These are phyloP conservation scores for Galleria mellonella DNA, from an alignment of 1,140 invertebrate species.

Conservation along the genomic window DNA sequence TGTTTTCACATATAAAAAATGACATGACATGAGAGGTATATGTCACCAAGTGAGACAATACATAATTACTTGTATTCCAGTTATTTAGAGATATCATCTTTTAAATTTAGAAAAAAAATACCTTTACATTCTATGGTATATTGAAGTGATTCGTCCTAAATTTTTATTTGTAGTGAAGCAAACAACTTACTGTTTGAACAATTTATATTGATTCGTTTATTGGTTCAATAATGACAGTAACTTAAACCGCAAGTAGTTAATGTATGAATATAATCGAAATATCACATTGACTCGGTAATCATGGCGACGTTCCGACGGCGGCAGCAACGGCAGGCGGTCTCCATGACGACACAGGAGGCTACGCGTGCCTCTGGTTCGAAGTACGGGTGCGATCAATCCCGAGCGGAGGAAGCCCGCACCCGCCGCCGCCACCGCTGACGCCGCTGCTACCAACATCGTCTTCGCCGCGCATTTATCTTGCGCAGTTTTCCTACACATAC, in stretches of 20 bases:
- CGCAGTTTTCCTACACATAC: slow-evolving; percentile 25
- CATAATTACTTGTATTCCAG: too few species aligned
- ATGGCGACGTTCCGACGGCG: slow-evolving; percentile 50
- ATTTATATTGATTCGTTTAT: too few species aligned
- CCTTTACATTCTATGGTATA: too few species aligned
- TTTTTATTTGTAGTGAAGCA: too few species aligned
- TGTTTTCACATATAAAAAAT: too few species aligned
- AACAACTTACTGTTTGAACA: too few species aligned
- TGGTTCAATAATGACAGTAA: slow-evolving; percentile 5
- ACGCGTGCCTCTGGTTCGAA: slow-evolving; percentile 26
- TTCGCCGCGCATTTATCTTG: slow-evolving; percentile 5
- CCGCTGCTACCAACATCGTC: slow-evolving; percentile 8
- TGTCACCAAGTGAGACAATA: too few species aligned
- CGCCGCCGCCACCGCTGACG: slow-evolving; percentile 18
- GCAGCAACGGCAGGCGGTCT: slow-evolving; percentile 45
- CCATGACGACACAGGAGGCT: slow-evolving; percentile 46
- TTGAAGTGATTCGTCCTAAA: too few species aligned
- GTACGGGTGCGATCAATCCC: slow-evolving; percentile 43
- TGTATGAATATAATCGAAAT: background rate
- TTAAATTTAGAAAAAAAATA: too few species aligned
- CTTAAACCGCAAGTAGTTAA: background rate
- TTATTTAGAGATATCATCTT: too few species aligned
- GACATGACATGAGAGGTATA: too few species aligned
- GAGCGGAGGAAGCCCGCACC: slow-evolving; percentile 36
- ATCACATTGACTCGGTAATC: slow-evolving; percentile 31